Base-by-base conservation (phyloP, 2,113 vertebrate genomes). In the Scomber japonicus region DNA sequence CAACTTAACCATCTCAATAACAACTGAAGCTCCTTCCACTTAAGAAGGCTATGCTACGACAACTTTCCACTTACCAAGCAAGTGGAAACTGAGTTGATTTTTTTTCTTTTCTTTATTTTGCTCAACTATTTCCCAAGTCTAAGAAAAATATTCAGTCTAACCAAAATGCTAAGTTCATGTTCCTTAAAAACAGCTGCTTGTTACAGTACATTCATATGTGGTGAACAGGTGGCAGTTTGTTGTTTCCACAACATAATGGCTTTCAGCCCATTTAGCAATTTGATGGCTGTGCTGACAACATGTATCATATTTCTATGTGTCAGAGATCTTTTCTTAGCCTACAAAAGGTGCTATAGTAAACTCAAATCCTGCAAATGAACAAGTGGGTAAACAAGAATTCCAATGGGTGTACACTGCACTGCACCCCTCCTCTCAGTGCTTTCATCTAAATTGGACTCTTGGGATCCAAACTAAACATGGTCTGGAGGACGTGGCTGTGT, bases 361-460 rank as follows among this genome's bases (percentile, higher is more conserved):
- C 14, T 19, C 30, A 62, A 62, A 21, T 59, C 31, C 68, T 27
- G 31, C 44, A 51, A 77, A 45, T 55, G 51, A 79, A 71, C 44
- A 35, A 49, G 12, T 21, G 54, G 56, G 48, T 81, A 78, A 85
- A 78, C 51, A 74, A 16, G 35, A 55, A 60, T 64, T 46, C 8
- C 73, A 64, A 0, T 74, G 65, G 77, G 77, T 75, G 72, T 74
- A 19, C 64, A 13, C 70, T 62, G 19, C 61, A 60, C 66, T 74
- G 51, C 76, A 78, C 40, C 73, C 54, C 48, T 31, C 35, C n/a
- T 73, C 66, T 53, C 35, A 3, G 24, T 3, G 53, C 74, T 88
- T 80, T 83, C 78, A 86, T 86, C 78, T 85, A 84, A 88, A 90
- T 83, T 56, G 69, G 57, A 71, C 66, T 61, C 65, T 5, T 53